Evolutionary conservation across 2,797 vertebrate genomes (phyloP), one percentile per base, ranked within the genome.

Genomic region (Hyperoplus lanceolatus): DNA sequence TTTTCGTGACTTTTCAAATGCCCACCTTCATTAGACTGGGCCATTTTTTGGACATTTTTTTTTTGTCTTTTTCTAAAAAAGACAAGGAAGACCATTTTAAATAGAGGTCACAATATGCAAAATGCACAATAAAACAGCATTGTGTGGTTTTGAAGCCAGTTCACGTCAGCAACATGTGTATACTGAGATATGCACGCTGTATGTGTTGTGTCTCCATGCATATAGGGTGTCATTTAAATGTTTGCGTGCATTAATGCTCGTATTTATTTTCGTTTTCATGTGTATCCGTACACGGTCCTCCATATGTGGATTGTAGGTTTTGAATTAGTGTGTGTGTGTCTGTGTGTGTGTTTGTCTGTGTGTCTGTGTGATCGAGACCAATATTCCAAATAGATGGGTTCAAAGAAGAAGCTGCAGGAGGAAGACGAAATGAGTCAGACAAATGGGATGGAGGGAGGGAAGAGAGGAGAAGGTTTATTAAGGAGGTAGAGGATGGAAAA

Each of bases 371-470:
- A 29, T 29, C 67, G 65, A 70, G 78, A 82, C 65, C 60, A 43
- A 81, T 67, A 60, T 63, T 45, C 45, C 64, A 45, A 29, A 75
- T 2, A 81, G 73, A 85, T 79, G 57, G 76, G 68, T 73, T 80
- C 84, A 75, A 85, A 73, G 78, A 62, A 81, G 79, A 81, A 78
- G 73, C 71, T 68, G 59, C 36, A 21, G 45, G 43, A 68, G 54
- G 67, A 29, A 87, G 74, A 85, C 85, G 77, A 89, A 87, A 87
- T 75, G 81, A 79, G 51, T 60, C 61, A 29, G 70, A 82, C 70
- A 83, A 86, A 88, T 83, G 72, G 53, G 74, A 73, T 57, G 67
- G 56, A 78, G 69, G 53, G 55, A 62, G 29, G 83, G 76, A 56
- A 39, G 60, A 80, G 69, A 80, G 53, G 53, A 61, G 38, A 48